A percentile compares a stretch with the other conserved stretches of the same genome.
Evolutionary conservation across 2,113 vertebrate genomes (phyloP).

Genomic region (Hippocampus zosterae): DNA sequence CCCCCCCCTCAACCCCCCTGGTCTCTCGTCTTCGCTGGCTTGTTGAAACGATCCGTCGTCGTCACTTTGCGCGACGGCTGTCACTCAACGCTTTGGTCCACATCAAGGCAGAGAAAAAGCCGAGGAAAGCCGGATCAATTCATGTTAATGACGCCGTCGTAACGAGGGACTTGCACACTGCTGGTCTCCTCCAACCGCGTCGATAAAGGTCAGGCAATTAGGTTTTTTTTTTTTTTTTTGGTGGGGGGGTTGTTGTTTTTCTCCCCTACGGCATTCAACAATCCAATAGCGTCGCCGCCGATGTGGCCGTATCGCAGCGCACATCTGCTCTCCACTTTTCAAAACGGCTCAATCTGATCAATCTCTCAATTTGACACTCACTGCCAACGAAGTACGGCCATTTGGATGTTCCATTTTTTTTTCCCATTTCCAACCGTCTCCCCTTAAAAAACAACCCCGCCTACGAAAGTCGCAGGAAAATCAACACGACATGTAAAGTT

Average conservation of each 20-base stretch:
- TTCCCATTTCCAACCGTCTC: too few relatives aligned
- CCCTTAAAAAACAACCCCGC: too few relatives aligned
- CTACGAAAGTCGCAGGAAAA: too few relatives aligned
- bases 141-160: slow-evolving; percentile 71
- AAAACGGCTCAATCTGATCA: not conserved
- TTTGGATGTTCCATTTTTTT: too few relatives aligned
- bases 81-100: slow-evolving; percentile 45
- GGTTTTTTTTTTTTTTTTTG: slow-evolving; percentile 21
- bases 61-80: slow-evolving; percentile 62
- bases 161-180: slow-evolving; percentile 57
- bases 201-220: slow-evolving; percentile 76
- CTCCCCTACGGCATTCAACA: not conserved
- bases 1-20: too few relatives aligned
- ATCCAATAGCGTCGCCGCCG: slow-evolving; percentile 54
- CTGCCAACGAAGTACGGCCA: not conserved
- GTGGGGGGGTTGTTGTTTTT: not conserved
- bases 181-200: slow-evolving; percentile 65
- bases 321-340: slow-evolving; percentile 18
- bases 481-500: too few relatives aligned
- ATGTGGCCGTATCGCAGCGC: slow-evolving; percentile 23
- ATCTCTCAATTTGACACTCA: slow-evolving; percentile 1
- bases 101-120: slow-evolving; percentile 64
- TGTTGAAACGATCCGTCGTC: slow-evolving; percentile 59
- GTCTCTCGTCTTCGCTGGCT: too few relatives aligned
- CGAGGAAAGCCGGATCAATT: slow-evolving; percentile 55